phyloP scores from a whole-genome alignment of 1,140 invertebrate species.

The Trichonephila clavipes region DNA sequence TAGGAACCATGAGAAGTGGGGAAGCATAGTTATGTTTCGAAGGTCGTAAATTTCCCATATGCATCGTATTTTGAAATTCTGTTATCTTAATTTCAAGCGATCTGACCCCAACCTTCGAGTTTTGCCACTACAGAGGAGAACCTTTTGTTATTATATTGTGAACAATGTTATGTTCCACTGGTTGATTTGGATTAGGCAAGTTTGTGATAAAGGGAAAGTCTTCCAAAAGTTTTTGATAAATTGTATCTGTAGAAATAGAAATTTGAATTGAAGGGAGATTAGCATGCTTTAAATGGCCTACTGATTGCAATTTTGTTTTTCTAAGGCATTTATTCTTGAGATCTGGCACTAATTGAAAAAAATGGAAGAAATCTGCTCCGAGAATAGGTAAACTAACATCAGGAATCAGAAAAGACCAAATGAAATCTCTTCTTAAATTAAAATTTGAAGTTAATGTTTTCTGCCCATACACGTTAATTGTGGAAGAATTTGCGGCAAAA shows the following conservation, averaged over 20 bases:
- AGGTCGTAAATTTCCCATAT: conserved; percentile 71
- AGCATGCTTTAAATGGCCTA: not conserved
- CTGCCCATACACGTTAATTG: conserved; percentile 60
- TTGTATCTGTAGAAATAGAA: not conserved
- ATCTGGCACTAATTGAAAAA: conserved; percentile 64
- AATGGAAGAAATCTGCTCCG: conserved; percentile 71
- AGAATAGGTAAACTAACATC: conserved; percentile 42
- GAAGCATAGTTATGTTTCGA: conserved; percentile 78
- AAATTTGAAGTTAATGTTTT: conserved; percentile 48
- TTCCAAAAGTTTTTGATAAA: conserved; percentile 73
- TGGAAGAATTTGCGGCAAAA: conserved; percentile 51
- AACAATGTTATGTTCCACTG: conserved; percentile 40
- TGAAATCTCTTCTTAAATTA: conserved; percentile 31
- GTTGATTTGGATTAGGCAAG: conserved; percentile 76
- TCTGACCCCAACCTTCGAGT: conserved; percentile 33
- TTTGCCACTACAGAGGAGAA: not conserved
- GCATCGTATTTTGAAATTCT: conserved; percentile 65
- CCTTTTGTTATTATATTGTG: conserved; percentile 70
- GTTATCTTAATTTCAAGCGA: conserved; percentile 41
- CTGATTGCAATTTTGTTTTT: conserved; percentile 30
- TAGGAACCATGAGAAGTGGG: conserved; percentile 78
- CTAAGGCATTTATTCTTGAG: conserved; percentile 36
- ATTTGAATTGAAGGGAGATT: conserved; percentile 20
- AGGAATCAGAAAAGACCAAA: conserved; percentile 52
- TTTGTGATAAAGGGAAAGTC: conserved; percentile 72